A percentile compares a stretch with the other conserved stretches of the same genome.
Evolutionary conservation across 2,888 invertebrate species (phyloP).

Genomic region (Cantharis flavilabris): DNA sequence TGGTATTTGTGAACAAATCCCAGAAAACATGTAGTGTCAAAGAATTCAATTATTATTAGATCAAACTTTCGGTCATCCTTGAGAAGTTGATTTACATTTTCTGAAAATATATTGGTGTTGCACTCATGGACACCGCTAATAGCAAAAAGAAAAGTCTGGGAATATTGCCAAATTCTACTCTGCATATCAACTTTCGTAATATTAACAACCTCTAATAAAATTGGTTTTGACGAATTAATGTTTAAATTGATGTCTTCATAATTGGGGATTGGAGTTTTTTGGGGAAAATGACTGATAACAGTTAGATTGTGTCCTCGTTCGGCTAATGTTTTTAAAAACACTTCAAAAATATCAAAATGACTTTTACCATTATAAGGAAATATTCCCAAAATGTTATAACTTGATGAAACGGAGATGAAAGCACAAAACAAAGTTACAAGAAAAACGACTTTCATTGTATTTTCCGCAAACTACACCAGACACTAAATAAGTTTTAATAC

Average conservation of each 20-base stretch:
- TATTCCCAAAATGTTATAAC: slow-evolving; percentile 63
- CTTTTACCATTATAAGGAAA: slow-evolving; percentile 71
- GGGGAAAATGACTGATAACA: slow-evolving; percentile 67
- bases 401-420: background rate
- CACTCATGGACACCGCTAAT: slow-evolving; percentile 19
- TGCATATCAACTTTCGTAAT: background rate
- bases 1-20: slow-evolving; percentile 65
- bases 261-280: slow-evolving; percentile 50
- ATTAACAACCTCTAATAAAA: background rate
- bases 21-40: slow-evolving; percentile 71
- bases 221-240: background rate
- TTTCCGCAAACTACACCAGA: background rate
- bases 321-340: slow-evolving; percentile 60
- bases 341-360: slow-evolving; percentile 67
- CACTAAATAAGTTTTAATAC: background rate
- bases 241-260: slow-evolving; percentile 62
- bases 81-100: background rate
- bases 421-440: background rate
- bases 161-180: background rate
- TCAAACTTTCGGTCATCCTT: slow-evolving; percentile 56
- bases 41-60: slow-evolving; percentile 68
- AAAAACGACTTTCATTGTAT: background rate
- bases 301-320: slow-evolving; percentile 67
- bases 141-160: background rate
- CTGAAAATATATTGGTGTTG: background rate